These are phyloP conservation scores for Halictus rubicundus DNA, from an alignment of 1,140 invertebrate genomes.

Conservation along the genomic window DNA sequence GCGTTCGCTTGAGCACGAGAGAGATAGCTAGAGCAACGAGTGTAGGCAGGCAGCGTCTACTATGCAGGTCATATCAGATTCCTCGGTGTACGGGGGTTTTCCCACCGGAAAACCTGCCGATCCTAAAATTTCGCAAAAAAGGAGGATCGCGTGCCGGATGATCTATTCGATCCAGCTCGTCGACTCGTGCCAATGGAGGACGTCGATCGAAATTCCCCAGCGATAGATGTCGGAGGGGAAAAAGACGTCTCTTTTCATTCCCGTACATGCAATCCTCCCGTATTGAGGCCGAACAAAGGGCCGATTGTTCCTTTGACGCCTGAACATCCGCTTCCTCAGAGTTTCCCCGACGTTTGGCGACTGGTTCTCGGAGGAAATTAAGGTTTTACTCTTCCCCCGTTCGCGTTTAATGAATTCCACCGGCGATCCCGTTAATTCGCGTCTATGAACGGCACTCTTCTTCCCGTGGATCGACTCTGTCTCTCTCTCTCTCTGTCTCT, in stretches of 20 bases:
- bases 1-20: not conserved
- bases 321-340: constrained; percentile 21
- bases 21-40: too few species aligned
- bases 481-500: not conserved
- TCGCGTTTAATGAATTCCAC: constrained; percentile 4
- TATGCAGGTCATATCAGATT: constrained; percentile 60
- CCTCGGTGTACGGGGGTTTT: constrained; percentile 45
- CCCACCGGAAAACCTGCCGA: constrained; percentile 53
- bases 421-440: not conserved
- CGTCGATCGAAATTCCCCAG: constrained; percentile 43
- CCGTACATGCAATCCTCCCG: constrained; percentile 16
- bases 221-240: constrained; percentile 10
- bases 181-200: constrained; percentile 35
- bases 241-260: constrained; percentile 38
- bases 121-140: constrained; percentile 59
- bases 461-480: too few species aligned
- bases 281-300: constrained; percentile 43
- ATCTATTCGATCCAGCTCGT: constrained; percentile 44
- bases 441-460: not conserved
- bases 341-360: not conserved
- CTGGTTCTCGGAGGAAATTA: constrained; percentile 5
- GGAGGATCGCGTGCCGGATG: constrained; percentile 40
- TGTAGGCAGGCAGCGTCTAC: constrained; percentile 2
- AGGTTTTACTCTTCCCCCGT: not conserved
- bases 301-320: constrained; percentile 53